phyloP scores from a whole-genome alignment of 1,140 invertebrate species.

The Chironomus striatipennis region DNA sequence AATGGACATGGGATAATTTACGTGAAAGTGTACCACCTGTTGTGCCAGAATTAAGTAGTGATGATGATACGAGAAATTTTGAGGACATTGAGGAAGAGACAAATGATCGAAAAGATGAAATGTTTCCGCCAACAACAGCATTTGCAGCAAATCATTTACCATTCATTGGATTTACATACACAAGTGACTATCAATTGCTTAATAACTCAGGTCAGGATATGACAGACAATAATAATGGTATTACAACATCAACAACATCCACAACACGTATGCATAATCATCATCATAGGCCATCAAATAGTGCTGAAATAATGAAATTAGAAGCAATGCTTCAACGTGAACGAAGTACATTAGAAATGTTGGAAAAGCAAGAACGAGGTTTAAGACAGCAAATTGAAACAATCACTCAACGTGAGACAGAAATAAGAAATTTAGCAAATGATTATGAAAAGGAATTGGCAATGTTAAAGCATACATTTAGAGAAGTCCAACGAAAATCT shows the following conservation, averaged over 20 bases:
- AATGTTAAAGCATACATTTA: slow-evolving; percentile 76
- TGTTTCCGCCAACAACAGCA: slow-evolving; percentile 91
- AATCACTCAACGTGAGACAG: slow-evolving; percentile 59
- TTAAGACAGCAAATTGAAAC: slow-evolving; percentile 66
- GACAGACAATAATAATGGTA: slow-evolving; percentile 48
- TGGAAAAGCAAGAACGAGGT: slow-evolving; percentile 63
- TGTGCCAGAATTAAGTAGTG: slow-evolving; percentile 87
- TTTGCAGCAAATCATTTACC: slow-evolving; percentile 98
- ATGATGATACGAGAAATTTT: slow-evolving; percentile 98
- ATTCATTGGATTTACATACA: slow-evolving; percentile 98
- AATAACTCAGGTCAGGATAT: slow-evolving; percentile 29
- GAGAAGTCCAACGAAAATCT: slow-evolving; percentile 79
- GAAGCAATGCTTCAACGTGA: slow-evolving; percentile 65
- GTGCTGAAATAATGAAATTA: slow-evolving; percentile 54
- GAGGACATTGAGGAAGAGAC: slow-evolving; percentile 94
- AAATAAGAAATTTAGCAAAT: slow-evolving; percentile 64
- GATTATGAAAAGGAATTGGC: slow-evolving; percentile 78
- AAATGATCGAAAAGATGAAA: slow-evolving; percentile 61
- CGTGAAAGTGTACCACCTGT: slow-evolving; percentile 90
- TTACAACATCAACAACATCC: slow-evolving; percentile 46
- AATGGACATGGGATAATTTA: slow-evolving; percentile 97
- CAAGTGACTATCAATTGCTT: slow-evolving; percentile 67
- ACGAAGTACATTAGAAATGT: slow-evolving; percentile 53
- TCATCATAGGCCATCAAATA: slow-evolving; percentile 41
- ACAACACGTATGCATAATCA: slow-evolving; percentile 47